Evolutionary conservation across 2,888 invertebrate genomes (phyloP).

Genomic region (Acleris literana): DNA sequence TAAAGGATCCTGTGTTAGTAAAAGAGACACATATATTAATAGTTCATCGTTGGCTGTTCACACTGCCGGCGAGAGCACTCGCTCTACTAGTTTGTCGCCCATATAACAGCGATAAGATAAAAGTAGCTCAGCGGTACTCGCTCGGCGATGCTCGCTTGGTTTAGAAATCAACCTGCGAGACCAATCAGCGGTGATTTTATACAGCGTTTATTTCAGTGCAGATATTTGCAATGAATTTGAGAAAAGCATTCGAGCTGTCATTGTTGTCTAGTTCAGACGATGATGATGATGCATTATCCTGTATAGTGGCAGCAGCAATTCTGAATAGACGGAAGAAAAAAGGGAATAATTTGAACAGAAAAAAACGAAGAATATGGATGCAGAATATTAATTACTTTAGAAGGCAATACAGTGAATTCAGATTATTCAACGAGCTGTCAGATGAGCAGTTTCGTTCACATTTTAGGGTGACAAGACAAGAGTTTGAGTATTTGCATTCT

Average conservation of each 20-base stretch:
- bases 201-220: too few species aligned
- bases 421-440: neutral
- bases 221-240: conserved; percentile 15
- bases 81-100: conserved; percentile 1
- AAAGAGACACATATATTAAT: too few species aligned
- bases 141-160: too few species aligned
- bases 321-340: conserved; percentile 26
- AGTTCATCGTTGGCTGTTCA: too few species aligned
- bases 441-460: conserved; percentile 24
- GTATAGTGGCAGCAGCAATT: conserved; percentile 33
- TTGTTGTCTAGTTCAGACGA: conserved; percentile 32
- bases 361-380: conserved; percentile 33
- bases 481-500: conserved; percentile 34
- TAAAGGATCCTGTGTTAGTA: too few species aligned
- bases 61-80: neutral
- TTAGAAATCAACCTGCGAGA: conserved; percentile 7
- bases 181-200: too few species aligned
- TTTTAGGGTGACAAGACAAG: conserved; percentile 37
- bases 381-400: conserved; percentile 36
- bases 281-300: conserved; percentile 29
- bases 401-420: conserved; percentile 34
- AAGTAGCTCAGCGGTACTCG: neutral
- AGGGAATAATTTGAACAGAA: conserved; percentile 19
- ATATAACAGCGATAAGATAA: conserved; percentile 11
- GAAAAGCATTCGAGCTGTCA: conserved; percentile 2